A percentile compares a stretch with the other conserved stretches of the same genome.
phyloP scores from a whole-genome alignment of 2,113 vertebrate genomes.

The Solenodon paradoxus region DNA sequence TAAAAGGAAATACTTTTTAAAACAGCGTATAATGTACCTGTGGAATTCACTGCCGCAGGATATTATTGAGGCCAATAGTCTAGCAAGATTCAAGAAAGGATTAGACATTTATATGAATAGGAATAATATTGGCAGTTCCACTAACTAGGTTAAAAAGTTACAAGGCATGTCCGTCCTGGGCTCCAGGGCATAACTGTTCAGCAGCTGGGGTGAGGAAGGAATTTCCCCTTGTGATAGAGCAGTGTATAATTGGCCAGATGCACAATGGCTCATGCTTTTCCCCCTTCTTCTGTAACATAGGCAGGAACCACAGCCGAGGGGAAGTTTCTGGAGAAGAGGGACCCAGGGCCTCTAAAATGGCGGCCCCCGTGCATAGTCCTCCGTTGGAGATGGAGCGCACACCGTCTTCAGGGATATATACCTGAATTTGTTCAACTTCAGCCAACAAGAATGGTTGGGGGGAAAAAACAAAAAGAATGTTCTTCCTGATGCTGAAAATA shows the following conservation, averaged over 20 bases:
- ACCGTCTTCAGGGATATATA: neutral
- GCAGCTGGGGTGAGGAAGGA: conserved; percentile 55
- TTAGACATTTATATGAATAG: conserved; percentile 52
- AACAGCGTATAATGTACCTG: conserved; percentile 33
- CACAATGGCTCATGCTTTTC: neutral
- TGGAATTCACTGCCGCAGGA: conserved; percentile 46
- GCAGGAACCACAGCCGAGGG: neutral
- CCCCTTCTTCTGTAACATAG: neutral
- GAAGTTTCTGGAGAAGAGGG: neutral
- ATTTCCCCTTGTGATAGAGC: conserved; percentile 34
- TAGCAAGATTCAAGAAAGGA: conserved; percentile 69
- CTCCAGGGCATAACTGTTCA: conserved; percentile 67
- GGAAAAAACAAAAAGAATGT: neutral
- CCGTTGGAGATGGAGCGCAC: neutral
- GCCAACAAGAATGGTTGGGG: neutral
- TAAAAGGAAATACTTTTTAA: conserved; percentile 58
- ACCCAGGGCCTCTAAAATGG: neutral
- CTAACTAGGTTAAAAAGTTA: conserved; percentile 76
- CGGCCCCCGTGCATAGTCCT: no score
- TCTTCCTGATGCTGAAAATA: neutral
- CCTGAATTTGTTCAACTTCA: neutral
- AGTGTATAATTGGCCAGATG: conserved; percentile 54
- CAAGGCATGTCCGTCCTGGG: conserved; percentile 64
- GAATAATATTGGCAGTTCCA: conserved; percentile 69
- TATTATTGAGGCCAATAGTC: conserved; percentile 53